phyloP scores from a whole-genome alignment of 2,888 invertebrate genomes.

The Drosophila infuscata region DNA sequence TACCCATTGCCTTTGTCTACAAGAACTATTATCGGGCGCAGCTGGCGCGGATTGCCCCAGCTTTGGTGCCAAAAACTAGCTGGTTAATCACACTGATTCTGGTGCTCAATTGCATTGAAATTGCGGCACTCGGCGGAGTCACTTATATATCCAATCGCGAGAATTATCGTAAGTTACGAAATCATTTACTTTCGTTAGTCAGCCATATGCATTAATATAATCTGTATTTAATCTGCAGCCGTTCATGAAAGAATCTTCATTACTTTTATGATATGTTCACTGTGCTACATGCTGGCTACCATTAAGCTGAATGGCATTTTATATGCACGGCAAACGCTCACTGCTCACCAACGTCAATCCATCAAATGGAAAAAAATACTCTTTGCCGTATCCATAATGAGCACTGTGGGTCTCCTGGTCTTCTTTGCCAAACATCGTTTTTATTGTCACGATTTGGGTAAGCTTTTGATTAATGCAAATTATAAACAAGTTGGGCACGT shows the following conservation, averaged over 20 bases:
- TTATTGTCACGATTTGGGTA: constrained; percentile 95
- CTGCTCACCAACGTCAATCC: constrained; percentile 85
- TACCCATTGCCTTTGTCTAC: constrained; percentile 95
- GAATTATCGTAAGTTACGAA: constrained; percentile 93
- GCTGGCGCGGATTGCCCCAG: constrained; percentile 69
- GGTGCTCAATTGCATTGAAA: constrained; percentile 93
- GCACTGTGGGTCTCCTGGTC: constrained; percentile 92
- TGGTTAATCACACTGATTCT: constrained; percentile 90
- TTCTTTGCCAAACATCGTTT: constrained; percentile 96
- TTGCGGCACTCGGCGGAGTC: constrained; percentile 94
- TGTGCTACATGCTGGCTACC: constrained; percentile 92
- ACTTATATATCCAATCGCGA: constrained; percentile 97
- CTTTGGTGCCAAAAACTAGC: constrained; percentile 85
- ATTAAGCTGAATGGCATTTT: constrained; percentile 86
- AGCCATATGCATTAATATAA: neutral
- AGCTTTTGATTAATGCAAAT: constrained; percentile 76
- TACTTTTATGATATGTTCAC: constrained; percentile 93
- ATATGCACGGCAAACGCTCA: constrained; percentile 74
- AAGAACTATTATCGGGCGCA: constrained; percentile 91
- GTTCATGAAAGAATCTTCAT: constrained; percentile 96
- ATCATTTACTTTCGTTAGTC: neutral
- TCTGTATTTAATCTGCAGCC: constrained; percentile 87
- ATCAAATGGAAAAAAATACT: constrained; percentile 90
- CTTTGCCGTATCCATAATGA: constrained; percentile 90
- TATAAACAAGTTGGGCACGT: neutral